These are phyloP conservation scores for Drosophila bipectinata DNA, from an alignment of 1,140 invertebrate genomes.

Conservation along the genomic window DNA sequence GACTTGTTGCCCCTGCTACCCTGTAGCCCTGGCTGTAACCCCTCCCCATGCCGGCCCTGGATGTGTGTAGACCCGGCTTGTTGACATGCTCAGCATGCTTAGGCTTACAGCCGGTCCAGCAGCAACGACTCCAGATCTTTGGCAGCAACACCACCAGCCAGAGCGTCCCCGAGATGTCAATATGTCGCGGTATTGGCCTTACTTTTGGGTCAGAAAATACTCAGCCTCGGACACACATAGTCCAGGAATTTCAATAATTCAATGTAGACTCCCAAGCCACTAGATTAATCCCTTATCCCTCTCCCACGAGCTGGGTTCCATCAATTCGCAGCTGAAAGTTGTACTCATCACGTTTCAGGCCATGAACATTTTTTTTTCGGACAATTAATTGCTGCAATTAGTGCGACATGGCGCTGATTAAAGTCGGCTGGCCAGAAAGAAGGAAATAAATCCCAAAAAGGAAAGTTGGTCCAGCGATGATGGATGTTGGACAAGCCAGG, in stretches of 20 bases:
- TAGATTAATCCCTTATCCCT: conserved; percentile 4
- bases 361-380: conserved; percentile 33
- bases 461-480: conserved; percentile 20
- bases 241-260: conserved; percentile 46
- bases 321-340: conserved; percentile 45
- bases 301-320: conserved; percentile 13
- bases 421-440: conserved; percentile 13
- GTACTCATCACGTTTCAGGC: conserved; percentile 30
- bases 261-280: conserved; percentile 5
- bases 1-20: conserved; percentile 56
- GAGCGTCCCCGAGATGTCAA: conserved; percentile 59
- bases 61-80: conserved; percentile 55
- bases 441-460: conserved; percentile 12
- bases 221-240: conserved; percentile 11
- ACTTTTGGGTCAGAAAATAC: conserved; percentile 14
- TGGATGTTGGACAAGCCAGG: conserved; percentile 1
- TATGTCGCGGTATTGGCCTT: conserved; percentile 41
- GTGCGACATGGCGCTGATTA: conserved; percentile 67
- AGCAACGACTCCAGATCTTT: background rate
- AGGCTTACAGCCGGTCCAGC: conserved; percentile 53
- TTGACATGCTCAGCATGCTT: conserved; percentile 82
- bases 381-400: conserved; percentile 71
- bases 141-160: conserved; percentile 18
- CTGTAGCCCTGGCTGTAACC: conserved; percentile 4
- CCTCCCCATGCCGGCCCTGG: conserved; percentile 17